Evolutionary conservation across 2,113 vertebrate genomes (phyloP), one percentile per base, ranked within the genome.

Genomic region (Anoura caudifer): DNA sequence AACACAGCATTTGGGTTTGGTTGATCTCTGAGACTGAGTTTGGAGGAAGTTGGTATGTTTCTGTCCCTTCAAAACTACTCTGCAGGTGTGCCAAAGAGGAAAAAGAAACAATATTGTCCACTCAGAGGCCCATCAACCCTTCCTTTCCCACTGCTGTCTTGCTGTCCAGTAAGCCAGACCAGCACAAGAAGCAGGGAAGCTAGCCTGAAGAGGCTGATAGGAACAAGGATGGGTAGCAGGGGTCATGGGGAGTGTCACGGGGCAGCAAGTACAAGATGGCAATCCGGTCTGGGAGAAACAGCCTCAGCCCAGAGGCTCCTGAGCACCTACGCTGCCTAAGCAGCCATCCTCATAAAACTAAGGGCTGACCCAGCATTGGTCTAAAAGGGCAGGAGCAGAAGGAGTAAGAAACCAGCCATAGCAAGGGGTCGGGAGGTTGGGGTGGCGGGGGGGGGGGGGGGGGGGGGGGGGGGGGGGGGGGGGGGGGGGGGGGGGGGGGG

Each of bases 391-490:
- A 36, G 3, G 54, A 15, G 69, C 8, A 36, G 33, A 33, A 90
- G 33, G 36, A 20, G 33, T n/a, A 31, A 28, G 19, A n/a, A 67
- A 47, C 6, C 56, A 36, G 59, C 22, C 41, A 19, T 1, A 19
- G 69, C 77, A 54, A 19, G 1, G 0, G 41, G 28, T 16, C n/a
- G n/a, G n/a, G n/a, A n/a, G n/a, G n/a, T n/a, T n/a, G n/a, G n/a
- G n/a, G n/a, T n/a, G n/a, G n/a, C n/a, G 1, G 4, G 43, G 10
- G 16, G 2, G 0, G n/a, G 22, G 19, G 4, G 3, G 33, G 19
- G 4, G 1, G 1, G 4, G 43, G 10, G 16, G 2, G 0, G n/a
- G 22, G 19, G 4, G 3, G 33, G 19, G 4, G 1, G 1, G 4
- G 43, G 10, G 16, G 2, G 0, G n/a, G 22, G 19, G 4, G 3